Evolutionary conservation across 2,113 vertebrate genomes (phyloP).

Genomic region (Periophthalmodon schlosseri): DNA sequence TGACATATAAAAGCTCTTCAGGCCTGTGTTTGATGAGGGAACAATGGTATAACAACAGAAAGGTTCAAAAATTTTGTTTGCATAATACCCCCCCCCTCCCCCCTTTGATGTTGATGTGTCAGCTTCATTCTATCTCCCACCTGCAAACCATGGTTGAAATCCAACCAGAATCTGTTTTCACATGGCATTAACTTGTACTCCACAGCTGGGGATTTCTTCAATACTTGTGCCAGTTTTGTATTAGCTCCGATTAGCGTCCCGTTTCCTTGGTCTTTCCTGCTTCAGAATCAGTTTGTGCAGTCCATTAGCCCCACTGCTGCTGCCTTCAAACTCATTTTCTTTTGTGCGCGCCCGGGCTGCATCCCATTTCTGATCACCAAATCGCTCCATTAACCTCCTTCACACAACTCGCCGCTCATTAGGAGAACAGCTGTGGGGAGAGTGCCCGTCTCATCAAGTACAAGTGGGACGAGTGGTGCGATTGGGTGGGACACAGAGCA

Average conservation of each 20-base stretch:
- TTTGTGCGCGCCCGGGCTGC: constrained; percentile 40
- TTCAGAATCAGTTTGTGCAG: constrained; percentile 49
- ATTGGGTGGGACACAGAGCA: background rate
- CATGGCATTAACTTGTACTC: too few relatives aligned
- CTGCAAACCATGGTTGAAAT: too few relatives aligned
- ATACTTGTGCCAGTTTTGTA: constrained; percentile 11
- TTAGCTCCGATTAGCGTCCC: constrained; percentile 18
- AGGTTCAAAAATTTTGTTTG: too few relatives aligned
- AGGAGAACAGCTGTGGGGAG: constrained; percentile 74
- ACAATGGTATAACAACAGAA: too few relatives aligned
- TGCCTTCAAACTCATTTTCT: constrained; percentile 63
- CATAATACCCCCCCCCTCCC: too few relatives aligned
- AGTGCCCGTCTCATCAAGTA: background rate
- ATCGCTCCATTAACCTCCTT: constrained; percentile 77
- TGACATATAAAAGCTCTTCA: too few relatives aligned
- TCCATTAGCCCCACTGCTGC: constrained; percentile 58
- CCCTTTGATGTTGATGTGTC: too few relatives aligned
- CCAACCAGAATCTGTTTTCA: too few relatives aligned
- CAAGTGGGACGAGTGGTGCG: background rate
- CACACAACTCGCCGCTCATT: constrained; percentile 69
- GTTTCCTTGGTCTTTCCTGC: constrained; percentile 20
- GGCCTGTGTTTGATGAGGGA: too few relatives aligned
- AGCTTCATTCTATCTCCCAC: too few relatives aligned
- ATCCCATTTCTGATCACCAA: constrained; percentile 60
- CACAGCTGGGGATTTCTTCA: too few relatives aligned